A percentile compares a stretch with the other conserved stretches of the same genome.
phyloP scores from a whole-genome alignment of 2,888 invertebrate species.

The Saturnia japonica region DNA sequence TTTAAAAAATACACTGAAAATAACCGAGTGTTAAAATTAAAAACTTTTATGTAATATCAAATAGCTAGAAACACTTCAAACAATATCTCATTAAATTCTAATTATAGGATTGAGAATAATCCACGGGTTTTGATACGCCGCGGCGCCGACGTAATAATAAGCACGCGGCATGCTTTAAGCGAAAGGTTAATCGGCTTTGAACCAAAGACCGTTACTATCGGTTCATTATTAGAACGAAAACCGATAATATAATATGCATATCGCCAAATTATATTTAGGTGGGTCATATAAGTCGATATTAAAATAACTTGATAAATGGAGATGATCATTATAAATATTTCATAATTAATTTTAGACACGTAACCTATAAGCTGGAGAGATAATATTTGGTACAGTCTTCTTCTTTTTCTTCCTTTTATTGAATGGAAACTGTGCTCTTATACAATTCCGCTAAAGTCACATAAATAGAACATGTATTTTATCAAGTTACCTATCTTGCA shows the following conservation, averaged over 20 bases:
- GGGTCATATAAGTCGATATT: neutral
- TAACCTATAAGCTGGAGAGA: too few relatives aligned
- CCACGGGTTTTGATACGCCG: neutral
- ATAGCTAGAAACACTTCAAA: conserved; percentile 1
- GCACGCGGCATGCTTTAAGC: conserved; percentile 6
- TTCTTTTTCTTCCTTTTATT: too few relatives aligned
- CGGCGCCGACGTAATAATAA: conserved; percentile 7
- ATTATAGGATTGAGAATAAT: neutral
- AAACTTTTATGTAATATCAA: neutral
- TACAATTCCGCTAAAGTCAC: too few relatives aligned
- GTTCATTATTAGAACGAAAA: neutral
- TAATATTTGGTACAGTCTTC: too few relatives aligned
- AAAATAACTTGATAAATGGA: neutral
- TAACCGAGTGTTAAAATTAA: neutral
- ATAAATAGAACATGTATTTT: too few relatives aligned
- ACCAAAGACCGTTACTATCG: conserved; percentile 10
- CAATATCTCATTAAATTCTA: conserved; percentile 5
- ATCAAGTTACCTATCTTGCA: too few relatives aligned
- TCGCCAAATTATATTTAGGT: neutral
- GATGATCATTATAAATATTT: neutral
- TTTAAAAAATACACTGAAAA: neutral
- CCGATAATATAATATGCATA: neutral
- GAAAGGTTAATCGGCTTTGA: conserved; percentile 11
- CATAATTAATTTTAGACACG: too few relatives aligned
- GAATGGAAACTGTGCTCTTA: too few relatives aligned